Base-by-base conservation (phyloP, 2,888 invertebrate genomes). In the Pandemis heparana region DNA sequence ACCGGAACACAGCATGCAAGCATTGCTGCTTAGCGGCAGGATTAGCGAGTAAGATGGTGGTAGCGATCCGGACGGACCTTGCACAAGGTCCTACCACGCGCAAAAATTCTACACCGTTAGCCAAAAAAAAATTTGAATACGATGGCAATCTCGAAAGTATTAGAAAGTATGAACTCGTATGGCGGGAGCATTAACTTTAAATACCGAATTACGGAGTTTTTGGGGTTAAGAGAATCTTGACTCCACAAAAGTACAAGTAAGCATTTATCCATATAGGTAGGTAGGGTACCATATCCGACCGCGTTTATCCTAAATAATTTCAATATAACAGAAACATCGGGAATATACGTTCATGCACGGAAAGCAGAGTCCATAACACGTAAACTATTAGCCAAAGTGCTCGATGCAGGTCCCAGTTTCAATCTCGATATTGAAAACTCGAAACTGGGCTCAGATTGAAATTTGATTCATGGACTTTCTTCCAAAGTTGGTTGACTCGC, bases 381-480 rank as follows among this genome's bases (percentile, higher is more conserved):
- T 74, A 59, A 74, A 74, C 74, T 74, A 74, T 74, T 74, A 74
- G 63, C 64, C 59, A 23, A 43, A 74, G 74, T 74, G 73, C 73
- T 74, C 18, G 56, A 68, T 74, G 70, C 70, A 70, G 66, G 69
- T 69, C 43, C 64, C 74, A 65, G 74, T 64, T 74, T 65, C 74
- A 70, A 74, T 74, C 61, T 64, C 60, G 65, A 74, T 70, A 74
- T 74, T 74, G 74, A 65, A 74, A 69, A 70, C 70, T 73, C 65
- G 64, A 69, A 64, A 74, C 65, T 70, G 74, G 69, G 56, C 68
- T 59, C 68, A 69, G 73, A 73, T 73, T 73, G 74, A 74, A 70
- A 74, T 74, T 74, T 74, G 74, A 74, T 60, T 74, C 74, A 74
- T 74, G 70, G 66, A 73, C 63, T 73, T 73, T 73, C 73, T 73